Evolutionary conservation across 1,140 invertebrate genomes (phyloP), one percentile per base, ranked within the genome.

Genomic region (Aethina tumida): DNA sequence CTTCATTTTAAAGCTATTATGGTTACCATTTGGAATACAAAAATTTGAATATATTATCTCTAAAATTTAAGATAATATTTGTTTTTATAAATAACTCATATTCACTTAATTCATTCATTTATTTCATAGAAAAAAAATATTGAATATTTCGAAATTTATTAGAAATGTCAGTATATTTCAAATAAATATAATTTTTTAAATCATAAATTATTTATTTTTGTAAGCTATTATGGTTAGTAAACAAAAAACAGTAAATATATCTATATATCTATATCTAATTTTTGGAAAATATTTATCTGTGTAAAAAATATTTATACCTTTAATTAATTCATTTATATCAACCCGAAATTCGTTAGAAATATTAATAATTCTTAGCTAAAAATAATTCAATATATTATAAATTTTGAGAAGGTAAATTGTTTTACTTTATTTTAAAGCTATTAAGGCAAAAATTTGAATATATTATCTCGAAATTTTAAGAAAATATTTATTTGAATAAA

Each of bases 281-380:
- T n/a, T n/a, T n/a, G n/a, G 13, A 26, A 26, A 4, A 26, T 26
- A 26, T 13, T 26, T 2, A 26, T 2, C n/a, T n/a, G 6, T 24
- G n/a, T 26, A 26, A 26, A n/a, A 26, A 26, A 10, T 13, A 13
- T 26, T 26, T 26, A 2, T 10, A 10, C 5, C 2, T 5, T 26
- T 26, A 2, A 26, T 10, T 4, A 26, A 4, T 26, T 13, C 14
- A 26, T 10, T 10, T 10, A n/a, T n/a, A 7, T 24, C 21, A 24
- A 24, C 6, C 21, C 14, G 24, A 26, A n/a, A 13, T 26, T 10
- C n/a, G 5, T 26, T 5, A 13, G n/a, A 26, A 2, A n/a, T 13
- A 13, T 26, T 26, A 26, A 26, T 26, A 26, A 26, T 3, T 26
- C 24, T 2, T 26, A 26, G 24, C 24, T 13, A 26, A 26, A 26